These are phyloP conservation scores for Equus quagga DNA, from an alignment of 2,113 vertebrate species.

Conservation along the genomic window DNA sequence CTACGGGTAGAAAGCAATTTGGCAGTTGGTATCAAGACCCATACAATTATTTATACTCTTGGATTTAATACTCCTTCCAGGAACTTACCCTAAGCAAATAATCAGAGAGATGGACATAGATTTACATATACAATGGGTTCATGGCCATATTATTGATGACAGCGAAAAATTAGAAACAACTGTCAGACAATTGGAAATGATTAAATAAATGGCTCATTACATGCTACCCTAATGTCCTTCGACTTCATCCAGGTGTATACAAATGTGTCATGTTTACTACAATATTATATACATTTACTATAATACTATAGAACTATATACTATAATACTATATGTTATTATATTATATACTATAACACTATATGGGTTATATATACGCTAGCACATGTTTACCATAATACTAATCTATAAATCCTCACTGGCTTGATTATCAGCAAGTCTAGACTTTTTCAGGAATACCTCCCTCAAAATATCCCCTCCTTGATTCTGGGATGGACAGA, in stretches of 20 bases:
- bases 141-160: background rate
- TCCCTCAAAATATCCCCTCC: background rate
- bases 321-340: background rate
- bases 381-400: background rate
- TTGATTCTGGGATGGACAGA: background rate
- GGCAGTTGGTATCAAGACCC: background rate
- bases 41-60: constrained; percentile 43
- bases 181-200: background rate
- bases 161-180: constrained; percentile 10
- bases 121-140: background rate
- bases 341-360: background rate
- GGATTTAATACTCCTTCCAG: constrained; percentile 16
- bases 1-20: background rate
- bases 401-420: background rate
- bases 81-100: constrained; percentile 39
- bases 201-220: background rate
- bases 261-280: background rate
- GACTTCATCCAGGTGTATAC: background rate
- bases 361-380: background rate
- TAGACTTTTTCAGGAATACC: background rate
- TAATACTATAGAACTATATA: background rate
- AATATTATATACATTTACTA: background rate
- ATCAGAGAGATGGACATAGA: constrained; percentile 1
- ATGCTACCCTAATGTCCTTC: background rate
- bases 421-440: background rate